A percentile compares a stretch with the other conserved stretches of the same genome.
phyloP scores from a whole-genome alignment of 2,888 invertebrate species.

The Acholoe squamosa region DNA sequence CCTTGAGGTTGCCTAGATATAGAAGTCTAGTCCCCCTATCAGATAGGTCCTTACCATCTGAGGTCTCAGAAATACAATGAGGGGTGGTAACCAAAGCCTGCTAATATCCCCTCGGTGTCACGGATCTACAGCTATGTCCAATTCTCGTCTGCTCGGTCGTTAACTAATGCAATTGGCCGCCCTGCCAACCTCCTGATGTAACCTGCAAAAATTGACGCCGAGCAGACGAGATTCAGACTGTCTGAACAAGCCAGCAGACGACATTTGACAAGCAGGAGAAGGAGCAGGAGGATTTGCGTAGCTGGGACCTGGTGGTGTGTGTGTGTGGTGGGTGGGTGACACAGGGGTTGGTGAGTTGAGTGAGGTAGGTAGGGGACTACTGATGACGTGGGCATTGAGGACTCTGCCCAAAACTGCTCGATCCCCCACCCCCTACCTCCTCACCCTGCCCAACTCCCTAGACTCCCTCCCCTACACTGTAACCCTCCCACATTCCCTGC shows the following conservation, averaged over 20 bases:
- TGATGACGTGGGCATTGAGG: not conserved
- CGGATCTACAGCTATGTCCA: not conserved
- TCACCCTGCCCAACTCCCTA: not conserved
- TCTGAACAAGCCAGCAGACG: not conserved
- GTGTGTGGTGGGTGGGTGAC: not conserved
- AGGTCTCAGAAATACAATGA: not conserved
- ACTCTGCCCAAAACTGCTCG: not conserved
- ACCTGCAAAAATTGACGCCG: not conserved
- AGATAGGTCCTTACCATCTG: not conserved
- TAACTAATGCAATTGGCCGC: not conserved
- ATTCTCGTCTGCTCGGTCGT: not conserved
- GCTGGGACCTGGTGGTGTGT: not conserved
- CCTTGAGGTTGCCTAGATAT: too few species aligned
- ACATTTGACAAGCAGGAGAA: not conserved
- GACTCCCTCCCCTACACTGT: not conserved
- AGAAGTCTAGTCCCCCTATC: not conserved
- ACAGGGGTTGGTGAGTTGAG: not conserved
- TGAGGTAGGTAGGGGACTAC: not conserved
- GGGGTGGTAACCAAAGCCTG: not conserved
- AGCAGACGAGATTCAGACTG: not conserved
- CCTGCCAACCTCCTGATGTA: not conserved
- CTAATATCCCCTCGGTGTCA: not conserved
- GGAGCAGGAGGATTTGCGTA: not conserved
- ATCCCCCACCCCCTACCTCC: not conserved
- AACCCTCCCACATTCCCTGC: too few species aligned